Evolutionary conservation across 2,113 vertebrate genomes (phyloP), one percentile per base, ranked within the genome.

Genomic region (Xyliphius kryptos): DNA sequence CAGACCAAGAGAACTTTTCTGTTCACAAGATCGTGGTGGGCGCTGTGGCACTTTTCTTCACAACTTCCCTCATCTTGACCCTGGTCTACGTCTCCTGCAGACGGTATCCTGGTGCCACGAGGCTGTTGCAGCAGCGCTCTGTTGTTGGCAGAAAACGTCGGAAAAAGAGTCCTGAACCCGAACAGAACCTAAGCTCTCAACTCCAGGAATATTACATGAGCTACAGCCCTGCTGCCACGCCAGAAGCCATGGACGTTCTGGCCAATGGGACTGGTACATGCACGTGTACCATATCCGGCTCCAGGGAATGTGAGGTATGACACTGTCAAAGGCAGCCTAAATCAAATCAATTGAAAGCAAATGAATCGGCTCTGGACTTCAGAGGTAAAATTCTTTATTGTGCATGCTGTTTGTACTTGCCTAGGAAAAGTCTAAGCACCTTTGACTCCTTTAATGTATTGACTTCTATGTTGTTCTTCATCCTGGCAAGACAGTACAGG

Each of bases 151-250:
- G 91, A 79, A 92, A 91, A 67, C 88, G 91, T 41, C 84, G 94
- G 86, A 98, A 93, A 93, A 97, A 97, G 89, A 91, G 90, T 67
- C 87, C 91, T 9, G 94, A 97, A 76, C 92, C 91, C 0, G 95
- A 98, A 73, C 92, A 95, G 85, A 93, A 95, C 85, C 91, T 98
- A 81, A 96, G 89, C 83, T 91, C 94, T 77, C 96, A 97, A 76
- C 91, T 99, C 68, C 95, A 98, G 91, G 96, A 99, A 88, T 99
- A 97, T 88, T 99, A 99, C 77, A 97, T 99, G 92, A 97, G 96
- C 90, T 99, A 97, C 89, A 98, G 97, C 83, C 92, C 95, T 54
- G 94, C 94, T 75, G 93, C 94, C 79, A 91, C 94, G 78, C 91
- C 95, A 66, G 96, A 99, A 79, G 89, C 91, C 81, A 85, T 98